Evolutionary conservation across 1,140 invertebrate species (phyloP).

Genomic region (Calycopis cecrops): DNA sequence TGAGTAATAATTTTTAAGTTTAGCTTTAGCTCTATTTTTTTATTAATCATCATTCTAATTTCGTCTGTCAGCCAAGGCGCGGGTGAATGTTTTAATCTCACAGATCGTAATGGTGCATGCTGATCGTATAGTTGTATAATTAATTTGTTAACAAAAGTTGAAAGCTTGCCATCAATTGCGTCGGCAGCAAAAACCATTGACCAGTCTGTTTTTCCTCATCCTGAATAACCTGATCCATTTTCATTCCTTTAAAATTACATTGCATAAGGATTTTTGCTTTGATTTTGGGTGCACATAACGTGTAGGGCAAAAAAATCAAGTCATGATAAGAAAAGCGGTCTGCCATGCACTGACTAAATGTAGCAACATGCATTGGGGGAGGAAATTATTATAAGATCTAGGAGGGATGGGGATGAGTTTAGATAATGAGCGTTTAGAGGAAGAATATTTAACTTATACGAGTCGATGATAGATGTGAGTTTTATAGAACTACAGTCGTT

Average conservation of each 20-base stretch:
- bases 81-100: too few species aligned
- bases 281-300: too few species aligned
- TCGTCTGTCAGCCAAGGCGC: too few species aligned
- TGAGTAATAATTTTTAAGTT: too few species aligned
- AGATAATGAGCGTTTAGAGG: too few species aligned
- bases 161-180: background rate
- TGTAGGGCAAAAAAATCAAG: too few species aligned
- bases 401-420: background rate
- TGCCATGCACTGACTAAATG: background rate
- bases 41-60: too few species aligned
- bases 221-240: background rate
- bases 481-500: too few species aligned
- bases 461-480: too few species aligned
- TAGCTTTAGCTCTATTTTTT: too few species aligned
- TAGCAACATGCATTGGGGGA: background rate
- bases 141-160: background rate
- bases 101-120: background rate
- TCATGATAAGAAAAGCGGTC: background rate
- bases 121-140: background rate
- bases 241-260: background rate
- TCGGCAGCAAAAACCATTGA: background rate
- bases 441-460: too few species aligned
- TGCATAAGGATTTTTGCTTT: background rate
- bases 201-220: background rate
- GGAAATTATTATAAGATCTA: background rate